Percentiles rank a stretch among this genome's conserved stretches.
Evolutionary conservation across 2,888 invertebrate species (phyloP).

Genomic region (Masnerella sp.): DNA sequence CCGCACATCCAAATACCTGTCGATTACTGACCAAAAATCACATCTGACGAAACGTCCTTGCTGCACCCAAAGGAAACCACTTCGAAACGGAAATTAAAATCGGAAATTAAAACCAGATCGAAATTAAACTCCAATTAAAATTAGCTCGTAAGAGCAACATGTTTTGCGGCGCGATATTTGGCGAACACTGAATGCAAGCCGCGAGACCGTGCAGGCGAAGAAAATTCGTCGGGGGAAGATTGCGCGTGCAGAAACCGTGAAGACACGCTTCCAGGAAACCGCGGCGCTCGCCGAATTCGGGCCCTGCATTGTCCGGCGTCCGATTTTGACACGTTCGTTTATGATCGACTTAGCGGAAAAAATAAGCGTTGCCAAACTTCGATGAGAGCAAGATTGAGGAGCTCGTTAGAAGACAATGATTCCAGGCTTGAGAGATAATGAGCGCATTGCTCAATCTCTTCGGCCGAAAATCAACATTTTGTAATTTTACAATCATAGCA

Average conservation of each 20-base stretch:
- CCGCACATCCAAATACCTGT: too few species aligned
- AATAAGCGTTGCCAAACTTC: slow-evolving; percentile 31
- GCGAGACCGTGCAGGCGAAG: slow-evolving; percentile 55
- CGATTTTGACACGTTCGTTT: slow-evolving; percentile 42
- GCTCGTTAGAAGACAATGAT: slow-evolving; percentile 26
- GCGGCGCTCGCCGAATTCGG: slow-evolving; percentile 67
- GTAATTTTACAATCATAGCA: too few species aligned
- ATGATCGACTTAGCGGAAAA: slow-evolving; percentile 33
- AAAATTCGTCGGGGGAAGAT: slow-evolving; percentile 65
- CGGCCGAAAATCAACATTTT: too few species aligned
- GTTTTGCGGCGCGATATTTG: slow-evolving; percentile 64
- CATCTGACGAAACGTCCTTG: slow-evolving; percentile 5
- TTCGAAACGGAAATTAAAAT: slow-evolving; percentile 27
- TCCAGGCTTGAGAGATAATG: slow-evolving; percentile 1
- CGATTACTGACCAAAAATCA: slow-evolving; percentile 15
- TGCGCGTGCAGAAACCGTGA: slow-evolving; percentile 74
- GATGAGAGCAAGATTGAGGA: slow-evolving; percentile 3
- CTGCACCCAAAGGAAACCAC: slow-evolving; percentile 25
- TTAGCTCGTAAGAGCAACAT: slow-evolving; percentile 3
- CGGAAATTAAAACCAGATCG: slow-evolving; percentile 23
- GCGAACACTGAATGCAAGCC: slow-evolving; percentile 61
- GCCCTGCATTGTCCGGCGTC: slow-evolving; percentile 34
- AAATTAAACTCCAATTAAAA: too few species aligned
- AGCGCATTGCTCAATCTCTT: slow-evolving; percentile 4
- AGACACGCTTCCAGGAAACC: slow-evolving; percentile 76